Base-by-base conservation (phyloP, 2,113 vertebrate species). In the Catharus minimus region DNA sequence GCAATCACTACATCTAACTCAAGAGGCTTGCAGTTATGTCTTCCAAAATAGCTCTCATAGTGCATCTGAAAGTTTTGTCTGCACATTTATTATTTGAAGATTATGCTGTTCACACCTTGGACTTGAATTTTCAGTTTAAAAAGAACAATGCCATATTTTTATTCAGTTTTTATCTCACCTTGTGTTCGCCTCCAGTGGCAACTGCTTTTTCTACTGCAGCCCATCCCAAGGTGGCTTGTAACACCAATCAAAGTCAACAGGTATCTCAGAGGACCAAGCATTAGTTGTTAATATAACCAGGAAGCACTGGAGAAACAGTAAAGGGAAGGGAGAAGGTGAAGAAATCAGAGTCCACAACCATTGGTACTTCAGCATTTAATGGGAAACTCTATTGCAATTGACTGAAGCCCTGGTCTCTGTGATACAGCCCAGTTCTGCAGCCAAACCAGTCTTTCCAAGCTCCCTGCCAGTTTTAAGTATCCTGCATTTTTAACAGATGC, bases 401-500 rank as follows among this genome's bases (percentile, higher is more conserved):
- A 15, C 39, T 72, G 82, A 92, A 90, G 84, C 39, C 46, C 50
- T 68, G 5, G 3, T 10, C n/a, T 72, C 53, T 60, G 17, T 56
- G 60, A 68, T 7, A n/a, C 5, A 64, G 55, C 49, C 62, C 36
- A 58, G 38, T 74, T 86, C 66, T 88, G 75, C 87, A 86, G 72
- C 47, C 82, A 72, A 93, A 15, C 11, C 17, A 68, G 65, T 15
- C 33, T 65, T 76, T 91, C 57, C 43, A 55, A 68, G 38, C 43
- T 91, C 69, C 73, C 71, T n/a, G 43, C 5, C 73, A 74, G 20
- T 82, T 88, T 90, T 74, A 91, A 66, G 43, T 41, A 53, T 69
- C 83, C 66, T 90, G 82, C 76, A 74, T 82, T 88, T 95, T 72
- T 62, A 94, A 64, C 65, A 95, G 94, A 76, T 87, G 64, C 57